These are phyloP conservation scores for Brachyistius frenatus DNA, from an alignment of 2,113 vertebrate genomes.

Conservation along the genomic window DNA sequence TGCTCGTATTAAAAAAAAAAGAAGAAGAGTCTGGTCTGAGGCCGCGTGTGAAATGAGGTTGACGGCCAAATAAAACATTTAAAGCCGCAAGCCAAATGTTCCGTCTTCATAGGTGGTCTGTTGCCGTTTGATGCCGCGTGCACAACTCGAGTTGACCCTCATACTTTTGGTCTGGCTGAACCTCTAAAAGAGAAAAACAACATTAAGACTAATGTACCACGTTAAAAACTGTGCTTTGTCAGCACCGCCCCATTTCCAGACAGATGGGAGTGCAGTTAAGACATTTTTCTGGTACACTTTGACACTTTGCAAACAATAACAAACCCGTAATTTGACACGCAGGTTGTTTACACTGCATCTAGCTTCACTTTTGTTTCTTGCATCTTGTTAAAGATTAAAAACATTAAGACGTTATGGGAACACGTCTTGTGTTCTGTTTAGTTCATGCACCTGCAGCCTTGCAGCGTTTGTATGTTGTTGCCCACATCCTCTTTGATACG, in stretches of 20 bases:
- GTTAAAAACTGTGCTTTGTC: conserved; percentile 50
- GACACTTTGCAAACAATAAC: not conserved
- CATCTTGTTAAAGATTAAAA: not conserved
- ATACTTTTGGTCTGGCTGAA: conserved; percentile 66
- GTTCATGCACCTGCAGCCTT: not conserved
- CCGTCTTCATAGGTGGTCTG: conserved; percentile 79
- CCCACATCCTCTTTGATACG: not conserved
- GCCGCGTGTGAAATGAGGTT: conserved; percentile 63
- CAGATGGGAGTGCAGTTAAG: conserved; percentile 26
- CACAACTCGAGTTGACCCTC: conserved; percentile 45
- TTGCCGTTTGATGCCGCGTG: conserved; percentile 32
- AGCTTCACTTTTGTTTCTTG: not conserved
- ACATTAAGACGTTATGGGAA: not conserved
- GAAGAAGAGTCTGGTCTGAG: conserved; percentile 33
- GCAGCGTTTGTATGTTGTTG: not conserved
- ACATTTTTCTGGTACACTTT: conserved; percentile 31
- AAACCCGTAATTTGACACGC: conserved; percentile 6
- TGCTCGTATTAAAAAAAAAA: conserved; percentile 54
- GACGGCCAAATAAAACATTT: conserved; percentile 76
- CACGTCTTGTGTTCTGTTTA: not conserved
- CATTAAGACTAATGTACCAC: conserved; percentile 60
- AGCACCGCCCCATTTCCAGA: conserved; percentile 26
- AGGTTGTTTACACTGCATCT: not conserved
- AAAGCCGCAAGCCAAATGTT: conserved; percentile 73
- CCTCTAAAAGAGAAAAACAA: conserved; percentile 63